A percentile compares a stretch with the other conserved stretches of the same genome.
Evolutionary conservation across 2,113 vertebrate species (phyloP).

Genomic region (Dasypus novemcinctus): DNA sequence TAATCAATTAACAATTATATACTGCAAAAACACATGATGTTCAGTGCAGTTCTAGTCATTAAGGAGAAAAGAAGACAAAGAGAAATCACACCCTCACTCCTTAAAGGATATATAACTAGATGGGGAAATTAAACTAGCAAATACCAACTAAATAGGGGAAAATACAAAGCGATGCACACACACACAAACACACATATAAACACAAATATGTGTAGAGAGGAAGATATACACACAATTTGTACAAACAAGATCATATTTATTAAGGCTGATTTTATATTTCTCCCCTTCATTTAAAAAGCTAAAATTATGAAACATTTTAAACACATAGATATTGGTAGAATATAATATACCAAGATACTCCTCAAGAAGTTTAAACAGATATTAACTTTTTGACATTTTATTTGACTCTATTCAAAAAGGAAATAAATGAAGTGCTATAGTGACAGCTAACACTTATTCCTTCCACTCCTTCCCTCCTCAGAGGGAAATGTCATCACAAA

Average conservation of each 20-base stretch:
- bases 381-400: neutral
- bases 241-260: conserved; percentile 11
- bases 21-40: neutral
- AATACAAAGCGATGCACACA: neutral
- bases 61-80: neutral
- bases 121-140: neutral
- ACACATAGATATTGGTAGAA: neutral
- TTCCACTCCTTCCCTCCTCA: neutral
- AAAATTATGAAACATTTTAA: conserved; percentile 5
- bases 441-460: neutral
- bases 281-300: neutral
- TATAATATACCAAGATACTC: neutral
- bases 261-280: neutral
- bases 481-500: neutral
- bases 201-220: too few relatives aligned
- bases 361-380: neutral
- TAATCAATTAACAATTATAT: neutral
- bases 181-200: neutral
- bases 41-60: neutral
- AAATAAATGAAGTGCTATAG: neutral
- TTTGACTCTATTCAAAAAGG: neutral
- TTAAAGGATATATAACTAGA: neutral
- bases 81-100: neutral
- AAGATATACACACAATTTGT: too few relatives aligned
- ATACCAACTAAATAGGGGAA: neutral